phyloP scores from a whole-genome alignment of 2,113 vertebrate species.

The Marmota monax region DNA sequence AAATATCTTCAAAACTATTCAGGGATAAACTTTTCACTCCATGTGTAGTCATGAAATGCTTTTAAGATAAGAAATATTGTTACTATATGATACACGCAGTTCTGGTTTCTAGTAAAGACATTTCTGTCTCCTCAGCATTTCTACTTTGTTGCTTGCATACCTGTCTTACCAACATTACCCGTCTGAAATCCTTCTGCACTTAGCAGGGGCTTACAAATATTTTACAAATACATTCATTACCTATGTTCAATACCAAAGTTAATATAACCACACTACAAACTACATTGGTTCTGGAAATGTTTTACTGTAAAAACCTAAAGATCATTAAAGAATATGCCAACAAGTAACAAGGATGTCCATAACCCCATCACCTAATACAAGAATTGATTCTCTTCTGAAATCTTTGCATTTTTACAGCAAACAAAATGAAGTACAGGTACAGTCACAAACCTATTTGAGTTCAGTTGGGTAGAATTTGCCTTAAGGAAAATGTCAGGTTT shows the following conservation, averaged over 20 bases:
- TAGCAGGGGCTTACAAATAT: neutral
- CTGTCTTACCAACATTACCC: neutral
- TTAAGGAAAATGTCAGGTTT: constrained; percentile 8
- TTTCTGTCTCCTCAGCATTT: neutral
- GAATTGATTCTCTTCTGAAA: constrained; percentile 11
- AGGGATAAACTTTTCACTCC: constrained; percentile 17
- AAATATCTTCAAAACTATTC: constrained; percentile 45
- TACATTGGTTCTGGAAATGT: neutral
- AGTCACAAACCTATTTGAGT: neutral
- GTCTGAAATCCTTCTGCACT: neutral
- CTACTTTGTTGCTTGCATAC: neutral
- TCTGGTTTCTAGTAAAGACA: neutral
- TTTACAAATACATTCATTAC: constrained; percentile 24
- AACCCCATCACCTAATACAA: neutral
- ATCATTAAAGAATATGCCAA: neutral
- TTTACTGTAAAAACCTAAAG: neutral
- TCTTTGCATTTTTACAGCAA: neutral
- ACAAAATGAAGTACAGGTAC: neutral
- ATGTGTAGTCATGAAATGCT: neutral
- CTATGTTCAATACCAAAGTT: neutral
- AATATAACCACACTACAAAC: neutral
- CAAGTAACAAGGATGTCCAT: neutral
- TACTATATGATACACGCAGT: neutral
- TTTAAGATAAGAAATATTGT: neutral
- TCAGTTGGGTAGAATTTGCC: neutral